These are phyloP conservation scores for Anas capensis DNA, from an alignment of 2,797 vertebrate species.

Conservation along the genomic window DNA sequence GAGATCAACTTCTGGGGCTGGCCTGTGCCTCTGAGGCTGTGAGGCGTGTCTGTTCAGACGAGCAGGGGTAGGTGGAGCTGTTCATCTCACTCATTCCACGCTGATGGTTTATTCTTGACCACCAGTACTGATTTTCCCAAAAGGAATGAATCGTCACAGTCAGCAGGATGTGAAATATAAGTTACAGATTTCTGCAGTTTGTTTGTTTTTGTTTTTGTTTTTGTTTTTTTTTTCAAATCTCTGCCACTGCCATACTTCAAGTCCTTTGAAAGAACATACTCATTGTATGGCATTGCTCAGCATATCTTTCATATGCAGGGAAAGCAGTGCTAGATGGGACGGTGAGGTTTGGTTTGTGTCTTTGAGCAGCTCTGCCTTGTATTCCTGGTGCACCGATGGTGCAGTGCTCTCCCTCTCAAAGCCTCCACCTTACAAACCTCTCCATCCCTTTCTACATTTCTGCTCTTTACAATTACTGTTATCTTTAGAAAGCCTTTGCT, in stretches of 20 bases:
- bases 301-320: neutral
- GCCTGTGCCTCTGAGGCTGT: neutral
- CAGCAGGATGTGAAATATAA: slow-evolving; percentile 23
- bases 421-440: neutral
- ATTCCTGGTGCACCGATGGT: neutral
- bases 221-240: neutral
- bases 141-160: neutral
- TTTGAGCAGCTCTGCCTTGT: neutral
- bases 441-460: neutral
- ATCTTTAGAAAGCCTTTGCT: neutral
- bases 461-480: neutral
- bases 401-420: neutral
- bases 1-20: neutral
- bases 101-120: slow-evolving; percentile 21
- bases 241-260: neutral
- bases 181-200: neutral
- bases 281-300: neutral
- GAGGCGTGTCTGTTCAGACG: neutral
- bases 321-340: neutral
- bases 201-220: neutral
- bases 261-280: neutral
- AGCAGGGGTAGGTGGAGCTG: neutral
- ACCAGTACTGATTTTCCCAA: neutral
- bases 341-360: accelerated
- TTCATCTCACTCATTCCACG: slow-evolving; percentile 17